Conservation (phyloP, 2,113 vertebrate species). For the Talpa occidentalis region DNA sequence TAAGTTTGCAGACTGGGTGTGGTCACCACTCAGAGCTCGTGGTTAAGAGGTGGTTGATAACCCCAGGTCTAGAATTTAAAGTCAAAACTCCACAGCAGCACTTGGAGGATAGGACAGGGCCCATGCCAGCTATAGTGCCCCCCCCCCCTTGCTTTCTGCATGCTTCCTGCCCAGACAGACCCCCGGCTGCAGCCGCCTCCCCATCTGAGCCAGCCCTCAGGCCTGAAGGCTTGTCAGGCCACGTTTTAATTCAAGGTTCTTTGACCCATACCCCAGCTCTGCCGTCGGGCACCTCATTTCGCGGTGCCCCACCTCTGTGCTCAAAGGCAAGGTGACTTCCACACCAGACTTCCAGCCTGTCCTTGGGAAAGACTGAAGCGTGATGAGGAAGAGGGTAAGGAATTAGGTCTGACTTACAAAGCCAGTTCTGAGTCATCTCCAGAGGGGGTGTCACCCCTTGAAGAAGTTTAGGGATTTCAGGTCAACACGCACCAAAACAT, state of each 20-base stretch:
- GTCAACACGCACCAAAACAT: not conserved
- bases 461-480: not conserved
- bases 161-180: no score
- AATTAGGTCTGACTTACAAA: not conserved
- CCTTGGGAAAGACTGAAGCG: not conserved
- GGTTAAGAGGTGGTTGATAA: not conserved
- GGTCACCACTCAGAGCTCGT: no score
- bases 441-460: no score
- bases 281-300: not conserved
- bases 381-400: not conserved
- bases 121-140: accelerated
- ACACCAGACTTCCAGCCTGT: no score
- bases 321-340: not conserved
- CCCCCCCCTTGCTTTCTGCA: not conserved
- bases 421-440: not conserved
- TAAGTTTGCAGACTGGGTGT: not conserved
- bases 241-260: not conserved
- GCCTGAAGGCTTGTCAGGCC: not conserved
- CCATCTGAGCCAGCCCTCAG: not conserved
- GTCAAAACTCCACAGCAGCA: not conserved
- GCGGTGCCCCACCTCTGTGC: accelerated
- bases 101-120: accelerated
- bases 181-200: no score
- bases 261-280: not conserved
- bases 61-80: not conserved